Evolutionary conservation across 1,140 invertebrate species (phyloP).

Genomic region (Scaptomyza graminum): DNA sequence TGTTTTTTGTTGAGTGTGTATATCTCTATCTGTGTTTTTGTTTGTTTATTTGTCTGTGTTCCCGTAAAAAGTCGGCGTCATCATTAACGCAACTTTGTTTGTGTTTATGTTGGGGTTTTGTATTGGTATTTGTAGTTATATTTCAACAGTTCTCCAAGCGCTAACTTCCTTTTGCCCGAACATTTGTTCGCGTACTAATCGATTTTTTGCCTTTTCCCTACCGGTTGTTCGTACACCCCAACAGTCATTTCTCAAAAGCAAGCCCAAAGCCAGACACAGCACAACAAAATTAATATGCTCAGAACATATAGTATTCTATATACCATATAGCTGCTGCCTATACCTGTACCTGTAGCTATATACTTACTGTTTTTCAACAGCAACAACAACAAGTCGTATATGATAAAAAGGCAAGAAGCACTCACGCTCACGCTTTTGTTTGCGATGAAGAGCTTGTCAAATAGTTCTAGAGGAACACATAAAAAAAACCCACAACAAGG

Average conservation of each 20-base stretch:
- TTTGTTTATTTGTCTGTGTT: constrained; percentile 43
- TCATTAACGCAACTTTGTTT: constrained; percentile 42
- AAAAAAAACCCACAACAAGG: constrained; percentile 40
- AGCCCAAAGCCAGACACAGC: constrained; percentile 30
- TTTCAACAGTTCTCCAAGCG: constrained; percentile 45
- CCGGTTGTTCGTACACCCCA: constrained; percentile 18
- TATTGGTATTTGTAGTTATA: constrained; percentile 31
- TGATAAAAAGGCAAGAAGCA: constrained; percentile 18
- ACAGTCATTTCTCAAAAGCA: constrained; percentile 21
- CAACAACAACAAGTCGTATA: neutral
- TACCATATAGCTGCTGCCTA: neutral
- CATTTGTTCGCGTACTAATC: constrained; percentile 61
- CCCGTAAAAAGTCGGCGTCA: constrained; percentile 44
- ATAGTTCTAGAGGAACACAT: constrained; percentile 41
- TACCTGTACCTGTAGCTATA: constrained; percentile 37
- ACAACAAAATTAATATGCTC: constrained; percentile 52
- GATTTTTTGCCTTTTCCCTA: constrained; percentile 49
- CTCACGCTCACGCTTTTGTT: constrained; percentile 51
- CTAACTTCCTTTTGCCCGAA: constrained; percentile 45
- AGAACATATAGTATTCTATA: constrained; percentile 24
- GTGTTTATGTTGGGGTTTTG: neutral
- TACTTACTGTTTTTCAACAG: constrained; percentile 35
- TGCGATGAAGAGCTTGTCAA: constrained; percentile 68
- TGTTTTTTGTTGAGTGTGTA: constrained; percentile 17
- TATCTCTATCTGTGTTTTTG: constrained; percentile 28